A percentile compares a stretch with the other conserved stretches of the same genome.
Evolutionary conservation across 92 coral and sea anemone genomes (phyloP).

Genomic region (Actinernus sp.): DNA sequence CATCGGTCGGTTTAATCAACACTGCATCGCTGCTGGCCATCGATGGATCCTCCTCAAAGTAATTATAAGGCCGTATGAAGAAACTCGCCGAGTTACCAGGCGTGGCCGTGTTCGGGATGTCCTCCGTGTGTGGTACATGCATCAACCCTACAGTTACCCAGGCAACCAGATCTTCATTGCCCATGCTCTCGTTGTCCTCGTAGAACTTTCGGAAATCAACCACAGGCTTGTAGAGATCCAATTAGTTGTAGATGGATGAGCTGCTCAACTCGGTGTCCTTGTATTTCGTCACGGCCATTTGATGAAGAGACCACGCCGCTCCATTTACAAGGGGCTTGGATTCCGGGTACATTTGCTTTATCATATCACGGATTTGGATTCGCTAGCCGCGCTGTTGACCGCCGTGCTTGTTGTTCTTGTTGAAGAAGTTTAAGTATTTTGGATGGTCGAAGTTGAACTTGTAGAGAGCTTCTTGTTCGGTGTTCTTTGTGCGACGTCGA

Average conservation of each 20-base stretch:
- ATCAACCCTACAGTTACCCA: conserved; percentile 65
- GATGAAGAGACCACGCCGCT: conserved; percentile 63
- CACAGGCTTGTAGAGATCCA: conserved; percentile 67
- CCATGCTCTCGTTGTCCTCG: conserved; percentile 65
- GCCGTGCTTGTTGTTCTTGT: conserved; percentile 35
- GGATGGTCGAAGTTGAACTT: conserved; percentile 73
- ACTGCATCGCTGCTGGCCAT: conserved; percentile 63
- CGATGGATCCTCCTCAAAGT: conserved; percentile 81
- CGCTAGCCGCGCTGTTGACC: conserved; percentile 79
- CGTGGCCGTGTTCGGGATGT: conserved; percentile 73
- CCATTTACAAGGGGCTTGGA: conserved; percentile 51
- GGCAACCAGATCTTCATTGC: conserved; percentile 73
- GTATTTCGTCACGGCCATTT: conserved; percentile 73
- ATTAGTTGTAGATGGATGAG: conserved; percentile 67
- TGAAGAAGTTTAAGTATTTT: conserved; percentile 66
- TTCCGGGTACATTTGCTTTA: conserved; percentile 76
- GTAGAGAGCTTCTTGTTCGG: conserved; percentile 73
- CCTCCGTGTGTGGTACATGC: conserved; percentile 87
- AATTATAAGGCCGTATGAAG: conserved; percentile 74
- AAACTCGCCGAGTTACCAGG: conserved; percentile 62
- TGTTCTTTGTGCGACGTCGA: conserved; percentile 46
- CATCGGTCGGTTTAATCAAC: conserved; percentile 36
- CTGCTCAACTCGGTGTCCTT: conserved; percentile 67
- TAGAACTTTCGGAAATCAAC: conserved; percentile 62
- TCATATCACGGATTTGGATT: too few species aligned